Conservation (phyloP, 1,140 invertebrate genomes). For the Chironomus striatipennis region DNA sequence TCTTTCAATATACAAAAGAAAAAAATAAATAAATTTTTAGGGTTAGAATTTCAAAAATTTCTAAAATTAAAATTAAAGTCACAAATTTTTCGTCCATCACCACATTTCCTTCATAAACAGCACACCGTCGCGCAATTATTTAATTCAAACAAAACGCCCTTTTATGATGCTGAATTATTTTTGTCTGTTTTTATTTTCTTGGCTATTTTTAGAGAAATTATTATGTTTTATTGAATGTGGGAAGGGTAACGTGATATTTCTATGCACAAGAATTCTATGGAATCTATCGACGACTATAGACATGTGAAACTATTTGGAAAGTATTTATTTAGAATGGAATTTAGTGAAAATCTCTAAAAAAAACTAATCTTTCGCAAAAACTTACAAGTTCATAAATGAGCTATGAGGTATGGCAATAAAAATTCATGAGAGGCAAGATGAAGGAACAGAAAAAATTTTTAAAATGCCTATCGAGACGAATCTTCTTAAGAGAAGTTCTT, state of each 20-base stretch:
- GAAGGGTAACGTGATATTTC: not conserved
- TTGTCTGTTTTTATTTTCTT: not conserved
- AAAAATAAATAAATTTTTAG: too few species aligned
- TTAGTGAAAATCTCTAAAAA: not conserved
- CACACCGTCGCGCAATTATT: not conserved
- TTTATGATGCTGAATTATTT: not conserved
- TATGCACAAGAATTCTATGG: not conserved
- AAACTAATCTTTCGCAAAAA: conserved; percentile 12
- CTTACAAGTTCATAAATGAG: not conserved
- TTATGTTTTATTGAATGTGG: not conserved
- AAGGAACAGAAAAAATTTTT: not conserved
- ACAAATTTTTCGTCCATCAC: too few species aligned
- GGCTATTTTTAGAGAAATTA: not conserved
- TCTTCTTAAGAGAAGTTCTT: not conserved
- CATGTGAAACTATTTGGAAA: not conserved
- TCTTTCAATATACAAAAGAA: too few species aligned
- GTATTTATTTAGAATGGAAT: not conserved
- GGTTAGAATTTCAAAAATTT: too few species aligned
- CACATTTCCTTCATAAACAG: not conserved
- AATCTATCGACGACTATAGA: not conserved
- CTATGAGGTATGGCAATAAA: not conserved
- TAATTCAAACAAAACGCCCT: conserved; percentile 18
- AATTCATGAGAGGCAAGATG: not conserved
- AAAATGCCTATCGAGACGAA: conserved; percentile 7
- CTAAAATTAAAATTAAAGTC: too few species aligned